Evolutionary conservation across 2,888 invertebrate species (phyloP).

Genomic region (Diarsia rubi): DNA sequence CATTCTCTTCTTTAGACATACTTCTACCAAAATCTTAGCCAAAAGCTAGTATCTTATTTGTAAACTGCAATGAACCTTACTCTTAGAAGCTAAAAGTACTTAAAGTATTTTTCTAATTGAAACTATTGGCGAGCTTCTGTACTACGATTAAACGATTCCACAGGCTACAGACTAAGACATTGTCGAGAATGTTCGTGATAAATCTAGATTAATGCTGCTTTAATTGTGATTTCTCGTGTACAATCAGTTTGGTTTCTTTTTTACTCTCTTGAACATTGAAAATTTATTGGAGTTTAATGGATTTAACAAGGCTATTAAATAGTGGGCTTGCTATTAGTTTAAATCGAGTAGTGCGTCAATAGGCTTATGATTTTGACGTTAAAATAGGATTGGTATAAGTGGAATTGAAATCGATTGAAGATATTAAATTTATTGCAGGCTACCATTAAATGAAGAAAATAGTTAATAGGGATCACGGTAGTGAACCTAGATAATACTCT

Average conservation of each 20-base stretch:
- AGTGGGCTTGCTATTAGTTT: not conserved
- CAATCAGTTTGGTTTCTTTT: constrained; percentile 33
- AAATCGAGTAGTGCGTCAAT: not conserved
- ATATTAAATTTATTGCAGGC: too few species aligned
- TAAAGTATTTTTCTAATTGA: constrained; percentile 48
- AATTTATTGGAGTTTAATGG: constrained; percentile 36
- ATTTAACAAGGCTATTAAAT: constrained; percentile 15
- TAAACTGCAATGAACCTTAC: constrained; percentile 30
- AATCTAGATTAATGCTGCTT: constrained; percentile 58
- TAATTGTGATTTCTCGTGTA: constrained; percentile 61
- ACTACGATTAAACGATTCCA: constrained; percentile 49
- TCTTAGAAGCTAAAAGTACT: constrained; percentile 28
- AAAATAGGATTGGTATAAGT: not conserved
- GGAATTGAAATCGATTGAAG: not conserved
- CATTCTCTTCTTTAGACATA: not conserved
- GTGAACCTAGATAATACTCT: too few species aligned
- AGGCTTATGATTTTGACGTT: not conserved
- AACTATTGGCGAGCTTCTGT: constrained; percentile 51
- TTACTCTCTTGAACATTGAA: constrained; percentile 24
- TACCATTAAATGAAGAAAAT: too few species aligned
- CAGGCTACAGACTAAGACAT: constrained; percentile 28
- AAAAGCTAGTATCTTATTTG: constrained; percentile 18
- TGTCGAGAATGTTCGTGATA: constrained; percentile 50
- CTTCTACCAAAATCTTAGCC: not conserved
- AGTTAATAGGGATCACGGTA: too few species aligned